These are phyloP conservation scores for Danio choprae DNA, from an alignment of 2,797 vertebrate genomes.

Conservation along the genomic window DNA sequence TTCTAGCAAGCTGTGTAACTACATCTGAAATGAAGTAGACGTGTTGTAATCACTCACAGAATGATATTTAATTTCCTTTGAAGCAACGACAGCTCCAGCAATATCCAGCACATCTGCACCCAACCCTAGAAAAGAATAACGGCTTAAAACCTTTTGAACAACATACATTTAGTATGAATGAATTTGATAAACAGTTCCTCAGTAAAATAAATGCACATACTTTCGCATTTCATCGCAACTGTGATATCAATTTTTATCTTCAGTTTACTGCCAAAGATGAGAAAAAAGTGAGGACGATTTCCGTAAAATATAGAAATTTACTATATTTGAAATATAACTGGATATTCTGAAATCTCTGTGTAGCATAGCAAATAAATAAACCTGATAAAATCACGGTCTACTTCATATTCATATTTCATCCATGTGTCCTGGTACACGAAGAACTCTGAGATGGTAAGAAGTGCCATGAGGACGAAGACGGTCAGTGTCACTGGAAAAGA, in stretches of 20 bases:
- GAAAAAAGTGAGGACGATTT: no score
- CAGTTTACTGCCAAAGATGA: slow-evolving; percentile 84
- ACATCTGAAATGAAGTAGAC: slow-evolving; percentile 2
- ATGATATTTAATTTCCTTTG: slow-evolving; percentile 91
- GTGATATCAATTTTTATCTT: slow-evolving; percentile 96
- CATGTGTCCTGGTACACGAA: slow-evolving; percentile 92
- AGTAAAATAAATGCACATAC: slow-evolving; percentile 80
- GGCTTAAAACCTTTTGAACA: neutral
- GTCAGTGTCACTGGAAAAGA: slow-evolving; percentile 86
- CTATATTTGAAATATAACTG: neutral
- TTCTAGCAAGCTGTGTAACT: neutral
- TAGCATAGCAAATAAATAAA: slow-evolving; percentile 56
- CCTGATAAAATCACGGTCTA: slow-evolving; percentile 96
- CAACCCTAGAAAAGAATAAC: slow-evolving; percentile 78
- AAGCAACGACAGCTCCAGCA: slow-evolving; percentile 92
- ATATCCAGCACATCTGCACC: slow-evolving; percentile 95
- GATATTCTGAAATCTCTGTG: neutral
- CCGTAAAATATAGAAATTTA: no score
- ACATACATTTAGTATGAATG: neutral
- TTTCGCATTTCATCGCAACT: slow-evolving; percentile 94
- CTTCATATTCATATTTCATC: slow-evolving; percentile 98
- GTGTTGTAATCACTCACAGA: slow-evolving; percentile 80
- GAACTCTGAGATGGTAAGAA: slow-evolving; percentile 92
- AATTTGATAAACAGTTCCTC: neutral
- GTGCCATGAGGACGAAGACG: slow-evolving; percentile 89